Evolutionary conservation across 2,797 vertebrate genomes (phyloP).

Genomic region (Enteromius thamalakanensis): DNA sequence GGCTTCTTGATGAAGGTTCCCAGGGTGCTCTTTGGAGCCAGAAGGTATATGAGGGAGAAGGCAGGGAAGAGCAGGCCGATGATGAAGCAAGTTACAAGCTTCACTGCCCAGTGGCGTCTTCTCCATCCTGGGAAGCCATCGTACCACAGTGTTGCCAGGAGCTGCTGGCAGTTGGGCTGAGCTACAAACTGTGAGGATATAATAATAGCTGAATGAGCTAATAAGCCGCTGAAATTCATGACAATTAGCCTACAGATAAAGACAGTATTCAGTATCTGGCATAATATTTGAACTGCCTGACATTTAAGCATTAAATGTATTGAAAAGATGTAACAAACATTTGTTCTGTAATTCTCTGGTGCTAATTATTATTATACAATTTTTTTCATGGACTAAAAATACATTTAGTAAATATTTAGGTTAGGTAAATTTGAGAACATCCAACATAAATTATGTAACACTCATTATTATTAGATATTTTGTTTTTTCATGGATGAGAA

Average conservation of each 20-base stretch:
- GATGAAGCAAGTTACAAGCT: conserved; percentile 94
- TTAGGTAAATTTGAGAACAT: not conserved
- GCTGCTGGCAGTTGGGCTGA: conserved; percentile 98
- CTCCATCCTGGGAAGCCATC: conserved; percentile 97
- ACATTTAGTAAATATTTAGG: not conserved
- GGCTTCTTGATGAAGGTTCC: conserved; percentile 98
- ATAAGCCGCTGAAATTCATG: not conserved
- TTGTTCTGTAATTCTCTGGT: not conserved
- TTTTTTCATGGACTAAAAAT: not conserved
- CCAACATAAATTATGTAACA: too few relatives aligned
- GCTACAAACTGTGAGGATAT: conserved; percentile 86
- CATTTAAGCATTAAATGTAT: not conserved
- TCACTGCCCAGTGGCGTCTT: conserved; percentile 94
- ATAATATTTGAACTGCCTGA: not conserved
- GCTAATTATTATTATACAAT: not conserved
- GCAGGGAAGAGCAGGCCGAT: conserved; percentile 94
- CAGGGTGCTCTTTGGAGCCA: conserved; percentile 93
- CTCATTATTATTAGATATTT: not conserved
- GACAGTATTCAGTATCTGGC: not conserved
- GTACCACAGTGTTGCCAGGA: conserved; percentile 95
- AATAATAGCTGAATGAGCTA: not conserved
- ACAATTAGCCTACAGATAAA: too few relatives aligned
- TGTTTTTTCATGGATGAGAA: not conserved
- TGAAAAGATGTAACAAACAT: not conserved
- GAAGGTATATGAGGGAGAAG: conserved; percentile 89